Percentiles rank a stretch among this genome's conserved stretches.
phyloP scores from a whole-genome alignment of 2,113 vertebrate species.

The Scatophagus argus region DNA sequence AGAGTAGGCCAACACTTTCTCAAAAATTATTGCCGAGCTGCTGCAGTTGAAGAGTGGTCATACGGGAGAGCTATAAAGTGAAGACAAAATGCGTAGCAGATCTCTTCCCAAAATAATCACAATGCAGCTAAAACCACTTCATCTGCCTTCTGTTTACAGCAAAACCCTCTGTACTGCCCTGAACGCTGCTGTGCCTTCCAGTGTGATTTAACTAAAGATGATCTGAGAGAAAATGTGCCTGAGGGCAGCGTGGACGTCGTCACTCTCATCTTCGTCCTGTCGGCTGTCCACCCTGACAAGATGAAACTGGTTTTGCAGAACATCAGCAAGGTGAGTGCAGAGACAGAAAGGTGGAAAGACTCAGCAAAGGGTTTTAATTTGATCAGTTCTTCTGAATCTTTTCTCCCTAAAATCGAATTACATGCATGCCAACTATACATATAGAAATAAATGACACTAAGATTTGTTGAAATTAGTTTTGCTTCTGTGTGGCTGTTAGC shows the following conservation, averaged over 20 bases:
- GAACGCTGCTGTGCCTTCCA: conserved; percentile 92
- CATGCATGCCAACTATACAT: neutral
- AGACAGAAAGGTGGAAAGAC: neutral
- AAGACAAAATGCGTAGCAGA: neutral
- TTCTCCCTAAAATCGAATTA: neutral
- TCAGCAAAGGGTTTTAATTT: neutral
- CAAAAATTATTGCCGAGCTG: neutral
- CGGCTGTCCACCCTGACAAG: conserved; percentile 95
- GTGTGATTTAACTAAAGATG: conserved; percentile 94
- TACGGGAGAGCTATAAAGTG: neutral
- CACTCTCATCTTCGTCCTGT: conserved; percentile 95
- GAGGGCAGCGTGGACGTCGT: conserved; percentile 88
- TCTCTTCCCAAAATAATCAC: neutral
- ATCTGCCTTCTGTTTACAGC: conserved; percentile 74
- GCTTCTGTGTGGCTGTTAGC: neutral
- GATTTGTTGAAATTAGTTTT: too few species aligned
- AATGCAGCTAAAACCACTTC: neutral
- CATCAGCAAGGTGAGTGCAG: conserved; percentile 86
- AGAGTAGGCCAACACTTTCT: conserved; percentile 81
- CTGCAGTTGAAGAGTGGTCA: neutral
- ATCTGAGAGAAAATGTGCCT: conserved; percentile 86
- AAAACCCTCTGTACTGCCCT: conserved; percentile 87
- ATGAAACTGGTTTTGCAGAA: conserved; percentile 91
- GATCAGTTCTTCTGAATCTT: neutral
- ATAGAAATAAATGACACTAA: neutral